Evolutionary conservation across 2,797 vertebrate genomes (phyloP), one percentile per base, ranked within the genome.

Genomic region (Diplodus puntazzo): DNA sequence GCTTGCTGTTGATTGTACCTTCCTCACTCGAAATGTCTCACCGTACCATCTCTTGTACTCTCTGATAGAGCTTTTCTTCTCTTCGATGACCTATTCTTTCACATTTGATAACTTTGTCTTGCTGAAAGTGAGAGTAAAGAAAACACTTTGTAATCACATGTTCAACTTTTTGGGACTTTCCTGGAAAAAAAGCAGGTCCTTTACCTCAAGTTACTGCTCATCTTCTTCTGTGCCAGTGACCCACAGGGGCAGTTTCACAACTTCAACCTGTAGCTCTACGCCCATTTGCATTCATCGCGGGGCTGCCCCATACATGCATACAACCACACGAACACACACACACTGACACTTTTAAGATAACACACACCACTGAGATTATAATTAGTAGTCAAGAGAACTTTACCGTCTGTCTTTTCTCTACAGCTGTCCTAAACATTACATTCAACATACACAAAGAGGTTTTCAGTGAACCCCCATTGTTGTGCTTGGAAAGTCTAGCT

Each of bases 231-330:
- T 79, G 74, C 64, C 60, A 72, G 8, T 61, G 74, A 79, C 61
- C 71, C 66, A 52, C 45, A 48, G 25, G 78, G 17, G 7, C 16
- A 75, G 84, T 92, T 92, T 92, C 89, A 89, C 18, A 88, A 89
- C 88, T 86, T 84, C 85, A 88, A 89, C 85, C n/a, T 86, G 67
- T 76, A 65, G 75, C 68, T 73, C 16, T n/a, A 64, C 30, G 48
- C 34, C 55, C 60, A 80, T 88, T 75, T 66, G 70, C 73, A 76
- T 75, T 80, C n/a, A 45, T 3, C 20, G 4, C 13, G 91, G 91
- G 91, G 73, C 85, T 62, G 86, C 78, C 90, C 88, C 90, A 30
- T 43, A 11, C n/a, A 34, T 34, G 25, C 43, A 69, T 6, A 52
- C 59, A 55, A 34, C 34, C 23, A 21, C 43, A 45, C 43, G 63